Percentiles rank a stretch among this genome's conserved stretches.
Conservation (phyloP, 2,797 vertebrate genomes). For the Ctenosaura bakeri region DNA sequence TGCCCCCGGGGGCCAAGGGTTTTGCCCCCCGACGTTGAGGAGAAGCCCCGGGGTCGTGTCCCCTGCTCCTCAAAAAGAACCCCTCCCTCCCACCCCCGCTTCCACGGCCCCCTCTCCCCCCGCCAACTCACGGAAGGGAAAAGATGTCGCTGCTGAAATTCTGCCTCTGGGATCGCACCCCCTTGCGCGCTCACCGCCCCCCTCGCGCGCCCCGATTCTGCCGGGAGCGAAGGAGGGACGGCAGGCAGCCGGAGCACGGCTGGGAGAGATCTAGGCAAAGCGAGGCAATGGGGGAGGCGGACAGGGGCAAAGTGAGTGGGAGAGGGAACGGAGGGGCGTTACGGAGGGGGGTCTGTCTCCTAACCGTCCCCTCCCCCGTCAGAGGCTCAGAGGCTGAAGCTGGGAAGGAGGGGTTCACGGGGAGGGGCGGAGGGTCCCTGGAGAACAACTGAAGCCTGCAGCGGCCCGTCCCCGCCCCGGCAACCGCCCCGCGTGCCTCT, state of each 20-base stretch:
- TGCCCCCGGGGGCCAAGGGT: too few species aligned
- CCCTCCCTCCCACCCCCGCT: neutral
- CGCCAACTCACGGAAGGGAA: neutral
- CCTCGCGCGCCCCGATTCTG: too few species aligned
- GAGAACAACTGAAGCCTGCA: too few species aligned
- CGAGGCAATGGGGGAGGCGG: neutral
- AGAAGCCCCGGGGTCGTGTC: too few species aligned
- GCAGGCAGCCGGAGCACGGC: accelerated
- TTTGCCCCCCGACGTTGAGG: neutral
- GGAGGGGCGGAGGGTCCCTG: accelerated
- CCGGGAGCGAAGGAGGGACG: neutral
- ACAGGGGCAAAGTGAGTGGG: neutral
- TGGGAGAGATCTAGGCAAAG: neutral
- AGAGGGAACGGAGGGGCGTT: too few species aligned
- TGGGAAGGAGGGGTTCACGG: neutral
- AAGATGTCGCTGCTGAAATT: neutral
- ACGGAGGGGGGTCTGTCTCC: too few species aligned
- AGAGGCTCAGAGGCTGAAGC: neutral
- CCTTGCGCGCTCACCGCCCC: neutral
- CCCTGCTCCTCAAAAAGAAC: too few species aligned
- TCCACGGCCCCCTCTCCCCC: neutral
- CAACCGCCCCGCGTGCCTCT: neutral
- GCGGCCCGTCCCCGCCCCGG: too few species aligned
- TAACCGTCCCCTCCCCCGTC: too few species aligned
- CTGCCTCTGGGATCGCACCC: too few species aligned